Evolutionary conservation across 2,888 invertebrate species (phyloP).

Genomic region (Tiliacea citrago): DNA sequence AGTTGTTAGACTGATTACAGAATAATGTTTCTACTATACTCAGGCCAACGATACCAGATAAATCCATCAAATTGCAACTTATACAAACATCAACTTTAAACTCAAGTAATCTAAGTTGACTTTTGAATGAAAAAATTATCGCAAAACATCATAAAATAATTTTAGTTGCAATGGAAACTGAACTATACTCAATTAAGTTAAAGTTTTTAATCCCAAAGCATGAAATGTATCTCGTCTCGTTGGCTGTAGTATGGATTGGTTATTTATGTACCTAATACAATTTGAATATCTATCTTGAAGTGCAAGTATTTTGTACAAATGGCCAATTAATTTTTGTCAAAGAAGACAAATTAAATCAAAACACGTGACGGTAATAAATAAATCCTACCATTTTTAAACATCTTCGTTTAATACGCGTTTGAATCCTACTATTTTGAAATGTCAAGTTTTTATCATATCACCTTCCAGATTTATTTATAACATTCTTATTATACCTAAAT

Average conservation of each 20-base stretch:
- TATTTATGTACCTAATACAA: background rate
- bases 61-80: too few relatives aligned
- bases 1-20: too few relatives aligned
- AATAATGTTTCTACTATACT: background rate
- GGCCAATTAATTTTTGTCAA: background rate
- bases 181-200: too few relatives aligned
- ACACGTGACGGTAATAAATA: background rate
- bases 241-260: background rate
- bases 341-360: constrained; percentile 18
- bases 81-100: too few relatives aligned
- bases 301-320: background rate
- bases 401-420: too few relatives aligned
- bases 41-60: too few relatives aligned
- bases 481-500: background rate
- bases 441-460: background rate
- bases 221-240: too few relatives aligned
- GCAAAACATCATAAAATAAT: too few relatives aligned
- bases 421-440: constrained; percentile 1
- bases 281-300: background rate
- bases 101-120: too few relatives aligned
- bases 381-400: background rate
- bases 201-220: too few relatives aligned
- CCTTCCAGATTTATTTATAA: background rate
- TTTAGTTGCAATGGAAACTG: too few relatives aligned
- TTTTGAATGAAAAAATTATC: too few relatives aligned